A percentile compares a stretch with the other conserved stretches of the same genome.
These are phyloP conservation scores for Danio rerio DNA, from an alignment of 2,113 vertebrate species.

Conservation along the genomic window DNA sequence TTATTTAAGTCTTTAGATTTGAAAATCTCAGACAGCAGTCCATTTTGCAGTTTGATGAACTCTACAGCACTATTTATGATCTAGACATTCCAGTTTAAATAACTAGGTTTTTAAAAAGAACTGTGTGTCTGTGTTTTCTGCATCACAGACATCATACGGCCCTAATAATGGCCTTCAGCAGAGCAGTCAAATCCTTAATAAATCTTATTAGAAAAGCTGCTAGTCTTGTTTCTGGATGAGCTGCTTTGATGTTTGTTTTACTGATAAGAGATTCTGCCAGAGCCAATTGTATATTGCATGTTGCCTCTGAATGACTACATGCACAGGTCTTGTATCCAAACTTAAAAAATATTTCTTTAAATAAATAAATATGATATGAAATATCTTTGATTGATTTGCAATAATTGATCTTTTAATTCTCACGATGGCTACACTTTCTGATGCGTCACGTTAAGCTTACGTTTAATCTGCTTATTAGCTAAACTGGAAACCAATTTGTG, in stretches of 20 bases:
- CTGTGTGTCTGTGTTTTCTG: too few species aligned
- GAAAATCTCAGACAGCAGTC: too few species aligned
- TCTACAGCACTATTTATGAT: too few species aligned
- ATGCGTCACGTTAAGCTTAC: not conserved
- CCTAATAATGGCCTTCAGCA: not conserved
- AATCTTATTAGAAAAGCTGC: not conserved
- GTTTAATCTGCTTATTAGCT: too few species aligned
- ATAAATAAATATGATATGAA: not conserved
- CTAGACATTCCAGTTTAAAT: too few species aligned
- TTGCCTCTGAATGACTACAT: not conserved
- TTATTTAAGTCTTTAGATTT: too few species aligned
- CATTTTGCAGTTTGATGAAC: too few species aligned
- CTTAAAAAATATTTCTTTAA: not conserved
- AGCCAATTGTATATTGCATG: not conserved
- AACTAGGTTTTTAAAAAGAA: too few species aligned
- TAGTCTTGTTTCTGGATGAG: not conserved
- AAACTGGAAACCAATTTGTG: too few species aligned
- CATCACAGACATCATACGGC: too few species aligned
- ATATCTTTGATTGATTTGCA: not conserved
- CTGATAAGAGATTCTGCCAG: not conserved
- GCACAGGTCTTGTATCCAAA: not conserved
- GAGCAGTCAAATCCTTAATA: not conserved
- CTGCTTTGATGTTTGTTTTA: not conserved
- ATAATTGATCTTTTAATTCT: conserved; percentile 8
- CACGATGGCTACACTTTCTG: not conserved